A percentile compares a stretch with the other conserved stretches of the same genome.
These are phyloP conservation scores for Chirona hameri DNA, from an alignment of 2,888 invertebrate genomes.

Conservation along the genomic window DNA sequence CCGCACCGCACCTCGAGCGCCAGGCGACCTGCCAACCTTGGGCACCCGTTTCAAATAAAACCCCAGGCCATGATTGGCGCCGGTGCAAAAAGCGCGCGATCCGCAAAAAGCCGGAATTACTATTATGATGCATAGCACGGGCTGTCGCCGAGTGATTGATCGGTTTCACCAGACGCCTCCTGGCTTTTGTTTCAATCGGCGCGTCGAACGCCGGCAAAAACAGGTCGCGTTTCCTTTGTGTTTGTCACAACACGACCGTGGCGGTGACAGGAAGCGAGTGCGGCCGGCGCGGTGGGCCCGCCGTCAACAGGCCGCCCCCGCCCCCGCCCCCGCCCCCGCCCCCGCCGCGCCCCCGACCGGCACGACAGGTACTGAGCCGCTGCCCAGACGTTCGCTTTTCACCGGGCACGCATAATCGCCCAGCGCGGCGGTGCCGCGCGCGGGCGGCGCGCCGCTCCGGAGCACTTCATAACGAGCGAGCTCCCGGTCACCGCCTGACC, in stretches of 20 bases:
- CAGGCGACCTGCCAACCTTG: not conserved
- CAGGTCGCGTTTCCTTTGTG: conserved; percentile 14
- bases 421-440: too few relatives aligned
- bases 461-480: too few relatives aligned
- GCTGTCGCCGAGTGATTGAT: not conserved
- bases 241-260: conserved; percentile 4
- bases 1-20: not conserved
- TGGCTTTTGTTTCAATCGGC: conserved; percentile 22
- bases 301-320: too few relatives aligned
- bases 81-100: not conserved
- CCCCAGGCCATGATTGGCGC: not conserved
- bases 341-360: too few relatives aligned
- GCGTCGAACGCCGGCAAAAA: conserved; percentile 5
- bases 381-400: too few relatives aligned
- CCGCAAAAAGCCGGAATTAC: not conserved
- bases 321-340: too few relatives aligned
- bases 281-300: not conserved
- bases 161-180: not conserved
- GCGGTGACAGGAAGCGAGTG: not conserved
- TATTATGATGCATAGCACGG: conserved; percentile 8
- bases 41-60: not conserved
- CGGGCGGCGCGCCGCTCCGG: too few relatives aligned
- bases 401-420: too few relatives aligned
- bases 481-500: not conserved
- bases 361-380: not conserved